Evolutionary conservation across 2,888 invertebrate genomes (phyloP), one percentile per base, ranked within the genome.

Genomic region (Trachelus tabidus): DNA sequence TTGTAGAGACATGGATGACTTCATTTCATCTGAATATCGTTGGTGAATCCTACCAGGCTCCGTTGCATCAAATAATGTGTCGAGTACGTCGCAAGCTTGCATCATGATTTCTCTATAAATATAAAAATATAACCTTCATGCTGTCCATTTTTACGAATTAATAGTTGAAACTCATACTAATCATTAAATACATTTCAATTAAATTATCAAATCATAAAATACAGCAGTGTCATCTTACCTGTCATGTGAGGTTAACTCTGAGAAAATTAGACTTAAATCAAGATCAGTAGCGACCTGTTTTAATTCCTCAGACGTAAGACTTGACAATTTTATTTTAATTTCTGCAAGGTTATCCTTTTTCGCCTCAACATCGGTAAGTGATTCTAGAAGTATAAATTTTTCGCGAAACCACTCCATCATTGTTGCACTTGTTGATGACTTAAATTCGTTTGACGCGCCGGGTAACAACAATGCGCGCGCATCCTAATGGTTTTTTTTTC

Each of bases 171-270:
- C 9, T 56, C 23, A 56, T 56, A 15, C 56, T 9, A 23, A 56
- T 9, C 9, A 56, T 9, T 56, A 56, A 23, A 23, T 56, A 56
- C 2, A 56, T 23, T 56, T 23, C 9, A 23, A 56, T 56, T 56
- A 56, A 56, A 0, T 56, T 56, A 40, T 30, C 15, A 75, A 69
- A 15, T n/a, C 2, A 73, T 30, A 56, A 31, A 83, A 85, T 86
- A 83, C 37, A 82, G 83, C 82, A 73, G 77, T 77, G 82, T 87
- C 85, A 88, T 85, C 83, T 23, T 84, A 89, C 90, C 85, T 88
- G 82, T 90, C 88, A 78, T 83, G 82, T 15, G 88, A 87, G 87
- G 89, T 88, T 88, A 91, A 76, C 69, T 88, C 83, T 15, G 81
- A 73, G 79, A 90, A 87, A 33, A 91, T 79, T 23, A 79, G 81